A percentile compares a stretch with the other conserved stretches of the same genome.
Conservation (phyloP, 2,113 vertebrate species). For the Poeciliopsis prolifica region DNA sequence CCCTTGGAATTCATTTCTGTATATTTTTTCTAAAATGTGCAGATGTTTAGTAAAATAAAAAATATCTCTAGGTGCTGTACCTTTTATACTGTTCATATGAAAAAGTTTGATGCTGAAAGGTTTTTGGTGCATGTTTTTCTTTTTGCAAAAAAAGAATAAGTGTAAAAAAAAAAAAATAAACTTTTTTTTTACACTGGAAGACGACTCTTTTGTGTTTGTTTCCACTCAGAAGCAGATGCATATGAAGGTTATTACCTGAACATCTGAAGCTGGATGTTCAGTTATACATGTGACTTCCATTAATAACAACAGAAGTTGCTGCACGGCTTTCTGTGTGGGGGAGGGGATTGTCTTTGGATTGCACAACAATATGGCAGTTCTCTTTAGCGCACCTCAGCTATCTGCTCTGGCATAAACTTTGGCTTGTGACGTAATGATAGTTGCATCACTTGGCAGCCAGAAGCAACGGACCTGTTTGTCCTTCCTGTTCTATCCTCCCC, state of each 20-base stretch:
- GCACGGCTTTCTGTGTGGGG: conserved; percentile 7
- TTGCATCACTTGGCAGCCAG: conserved; percentile 43
- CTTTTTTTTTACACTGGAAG: conserved; percentile 4
- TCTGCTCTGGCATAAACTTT: conserved; percentile 46
- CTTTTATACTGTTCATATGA: not conserved
- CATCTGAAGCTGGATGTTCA: conserved; percentile 18
- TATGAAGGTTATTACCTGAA: conserved; percentile 28
- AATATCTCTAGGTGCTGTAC: not conserved
- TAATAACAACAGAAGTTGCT: conserved; percentile 23
- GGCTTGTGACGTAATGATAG: conserved; percentile 41
- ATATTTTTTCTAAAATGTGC: not conserved
- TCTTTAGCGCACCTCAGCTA: conserved; percentile 41
- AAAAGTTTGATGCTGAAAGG: no score
- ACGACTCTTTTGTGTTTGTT: conserved; percentile 3
- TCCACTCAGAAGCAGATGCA: conserved; percentile 24
- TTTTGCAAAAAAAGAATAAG: no score
- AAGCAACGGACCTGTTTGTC: conserved; percentile 5
- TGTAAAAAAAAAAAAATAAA: no score
- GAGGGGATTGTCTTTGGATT: conserved; percentile 18
- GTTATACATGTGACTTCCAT: conserved; percentile 28
- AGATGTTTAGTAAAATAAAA: not conserved
- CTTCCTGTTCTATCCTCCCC: conserved; percentile 1
- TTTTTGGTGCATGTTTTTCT: not conserved
- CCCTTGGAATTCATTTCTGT: not conserved
- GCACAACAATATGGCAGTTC: conserved; percentile 25